Evolutionary conservation across 1,140 invertebrate species (phyloP).

Genomic region (Piezodorus guildinii): DNA sequence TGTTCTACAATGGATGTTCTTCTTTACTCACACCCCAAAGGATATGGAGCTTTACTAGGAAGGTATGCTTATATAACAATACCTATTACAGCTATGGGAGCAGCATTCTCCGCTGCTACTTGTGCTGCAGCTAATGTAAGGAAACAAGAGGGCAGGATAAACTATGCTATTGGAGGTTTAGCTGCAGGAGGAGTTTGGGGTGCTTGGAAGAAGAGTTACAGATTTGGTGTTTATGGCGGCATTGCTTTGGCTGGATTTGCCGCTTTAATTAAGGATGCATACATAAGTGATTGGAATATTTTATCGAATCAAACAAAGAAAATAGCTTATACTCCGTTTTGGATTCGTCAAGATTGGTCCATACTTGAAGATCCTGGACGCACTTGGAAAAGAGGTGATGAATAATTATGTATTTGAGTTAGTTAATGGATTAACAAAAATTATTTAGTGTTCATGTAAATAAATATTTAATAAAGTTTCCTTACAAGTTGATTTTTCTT

Average conservation of each 20-base stretch:
- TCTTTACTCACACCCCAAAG: slow-evolving; percentile 43
- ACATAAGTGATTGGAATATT: slow-evolving; percentile 36
- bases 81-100: slow-evolving; percentile 36
- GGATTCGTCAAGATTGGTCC: background rate
- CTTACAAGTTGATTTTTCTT: too few species aligned
- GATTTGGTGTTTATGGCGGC: slow-evolving; percentile 30
- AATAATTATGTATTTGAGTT: too few species aligned
- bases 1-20: slow-evolving; percentile 43
- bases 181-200: slow-evolving; percentile 44
- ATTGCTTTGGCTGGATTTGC: slow-evolving; percentile 36
- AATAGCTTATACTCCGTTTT: background rate
- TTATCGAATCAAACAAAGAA: slow-evolving; percentile 22
- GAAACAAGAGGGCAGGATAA: slow-evolving; percentile 46
- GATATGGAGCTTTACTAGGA: slow-evolving; percentile 37
- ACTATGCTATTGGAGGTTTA: slow-evolving; percentile 39
- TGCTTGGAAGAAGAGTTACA: slow-evolving; percentile 37
- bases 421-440: too few species aligned
- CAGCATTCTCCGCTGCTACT: slow-evolving; percentile 47
- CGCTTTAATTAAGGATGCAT: slow-evolving; percentile 44
- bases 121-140: slow-evolving; percentile 45
- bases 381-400: slow-evolving; percentile 1
- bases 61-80: slow-evolving; percentile 38
- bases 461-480: too few species aligned
- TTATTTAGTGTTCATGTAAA: too few species aligned
- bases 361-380: background rate